Percentiles rank a stretch among this genome's conserved stretches.
phyloP scores from a whole-genome alignment of 1,140 invertebrate genomes.

The Bombus difficillimus region DNA sequence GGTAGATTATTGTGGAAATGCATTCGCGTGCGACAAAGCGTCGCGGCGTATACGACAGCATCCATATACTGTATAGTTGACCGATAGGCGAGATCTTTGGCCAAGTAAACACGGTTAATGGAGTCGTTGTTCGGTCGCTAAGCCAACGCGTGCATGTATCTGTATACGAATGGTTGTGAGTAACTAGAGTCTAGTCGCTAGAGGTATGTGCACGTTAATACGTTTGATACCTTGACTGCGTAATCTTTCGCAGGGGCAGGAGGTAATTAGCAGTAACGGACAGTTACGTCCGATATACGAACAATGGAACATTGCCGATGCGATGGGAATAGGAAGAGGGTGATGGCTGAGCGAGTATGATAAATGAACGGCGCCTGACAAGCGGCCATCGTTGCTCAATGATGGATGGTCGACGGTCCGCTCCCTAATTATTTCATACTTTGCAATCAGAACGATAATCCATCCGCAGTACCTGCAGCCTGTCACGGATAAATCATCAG shows the following conservation, averaged over 20 bases:
- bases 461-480: slow-evolving; percentile 79
- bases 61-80: slow-evolving; percentile 31
- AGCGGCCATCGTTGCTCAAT: slow-evolving; percentile 81
- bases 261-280: slow-evolving; percentile 79
- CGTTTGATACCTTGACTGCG: slow-evolving; percentile 70
- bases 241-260: slow-evolving; percentile 73
- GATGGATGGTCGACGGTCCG: slow-evolving; percentile 79
- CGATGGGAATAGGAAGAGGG: slow-evolving; percentile 75
- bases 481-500: slow-evolving; percentile 82
- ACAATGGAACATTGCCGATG: slow-evolving; percentile 77
- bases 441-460: slow-evolving; percentile 83
- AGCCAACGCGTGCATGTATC: slow-evolving; percentile 36
- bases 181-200: background rate
- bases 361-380: slow-evolving; percentile 81
- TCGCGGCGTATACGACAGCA: slow-evolving; percentile 23
- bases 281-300: slow-evolving; percentile 77
- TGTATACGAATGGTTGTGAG: background rate
- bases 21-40: slow-evolving; percentile 32
- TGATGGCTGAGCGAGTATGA: slow-evolving; percentile 82
- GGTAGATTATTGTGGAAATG: slow-evolving; percentile 42
- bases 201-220: slow-evolving; percentile 68
- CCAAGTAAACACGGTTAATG: slow-evolving; percentile 64
- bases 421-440: slow-evolving; percentile 84
- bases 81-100: slow-evolving; percentile 56
- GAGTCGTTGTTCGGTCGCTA: slow-evolving; percentile 64